Evolutionary conservation across 2,113 vertebrate genomes (phyloP), one percentile per base, ranked within the genome.

Genomic region (Australoheros scitulus): DNA sequence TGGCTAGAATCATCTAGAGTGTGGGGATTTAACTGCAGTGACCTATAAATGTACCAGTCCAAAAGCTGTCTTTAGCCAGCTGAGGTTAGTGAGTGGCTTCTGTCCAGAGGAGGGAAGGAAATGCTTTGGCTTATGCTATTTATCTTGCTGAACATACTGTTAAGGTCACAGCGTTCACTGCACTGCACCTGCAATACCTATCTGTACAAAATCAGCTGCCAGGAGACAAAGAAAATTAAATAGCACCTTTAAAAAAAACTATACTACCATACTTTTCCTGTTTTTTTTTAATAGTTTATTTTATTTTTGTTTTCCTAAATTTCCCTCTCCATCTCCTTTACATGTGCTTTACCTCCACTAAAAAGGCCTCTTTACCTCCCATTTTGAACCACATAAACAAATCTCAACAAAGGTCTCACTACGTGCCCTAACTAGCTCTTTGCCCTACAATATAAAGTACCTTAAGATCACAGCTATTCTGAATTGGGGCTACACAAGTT

Each of bases 1-100:
- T 57, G 75, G 52, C 80, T 57, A 80, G 78, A 89, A 77, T 50
- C 81, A 79, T 90, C 78, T 61, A 61, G 84, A 88, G 86, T 22
- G 7, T 50, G 58, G 70, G 89, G 89, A 89, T 89, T 88, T 90
- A 93, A 65, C 81, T 68, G 38, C 79, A 64, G 75, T 83, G 84
- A 76, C 77, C 72, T 88, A 89, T 77, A 89, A 82, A 82, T 83
- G 76, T 52, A 80, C 24, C 15, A 7, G 32, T 36, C 70, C 68
- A 76, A 76, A 74, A 72, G 61, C 50, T 75, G 61, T 79, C 59
- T 86, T 76, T 76, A 83, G 83, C 52, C 24, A 41, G 13, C 29
- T 32, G 11, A 74, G 88, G 90, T 89, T 84, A 91, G 55, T 52
- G 34, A 81, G 55, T 85, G 83, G 81, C 83, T 77, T 63, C 55